Conservation (phyloP, 2,888 invertebrate genomes). For the Orthosia incerta region DNA sequence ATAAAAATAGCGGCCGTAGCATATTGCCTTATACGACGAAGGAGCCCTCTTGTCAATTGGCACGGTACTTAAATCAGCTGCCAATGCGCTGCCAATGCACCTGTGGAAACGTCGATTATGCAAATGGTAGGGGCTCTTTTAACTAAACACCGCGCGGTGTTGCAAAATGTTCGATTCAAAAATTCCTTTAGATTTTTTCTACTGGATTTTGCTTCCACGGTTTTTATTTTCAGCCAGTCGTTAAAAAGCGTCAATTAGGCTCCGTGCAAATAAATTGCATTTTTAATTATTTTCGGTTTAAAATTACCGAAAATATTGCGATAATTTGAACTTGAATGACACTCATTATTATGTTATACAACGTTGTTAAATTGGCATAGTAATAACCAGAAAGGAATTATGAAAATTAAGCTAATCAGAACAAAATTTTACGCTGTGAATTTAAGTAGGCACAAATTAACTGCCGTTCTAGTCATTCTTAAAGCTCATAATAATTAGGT, state of each 20-base stretch:
- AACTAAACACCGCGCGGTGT: constrained; percentile 83
- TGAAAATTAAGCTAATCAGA: constrained; percentile 49
- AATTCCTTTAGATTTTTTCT: constrained; percentile 68
- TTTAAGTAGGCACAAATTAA: constrained; percentile 50
- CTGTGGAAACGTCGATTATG: constrained; percentile 90
- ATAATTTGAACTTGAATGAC: constrained; percentile 10
- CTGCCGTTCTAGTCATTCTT: constrained; percentile 35
- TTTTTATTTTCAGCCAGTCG: constrained; percentile 52
- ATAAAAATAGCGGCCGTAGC: constrained; percentile 83
- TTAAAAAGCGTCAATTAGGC: constrained; percentile 59
- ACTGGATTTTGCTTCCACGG: constrained; percentile 6
- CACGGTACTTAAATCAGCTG: constrained; percentile 88
- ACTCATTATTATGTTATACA: constrained; percentile 29
- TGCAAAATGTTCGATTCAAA: constrained; percentile 73
- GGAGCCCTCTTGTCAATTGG: constrained; percentile 83
- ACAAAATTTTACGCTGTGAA: constrained; percentile 36
- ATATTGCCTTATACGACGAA: constrained; percentile 86
- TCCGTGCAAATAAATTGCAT: constrained; percentile 13
- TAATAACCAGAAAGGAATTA: constrained; percentile 22
- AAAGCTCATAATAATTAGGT: constrained; percentile 52
- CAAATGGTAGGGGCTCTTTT: constrained; percentile 84
- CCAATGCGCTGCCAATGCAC: constrained; percentile 81
- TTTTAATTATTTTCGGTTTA: constrained; percentile 41
- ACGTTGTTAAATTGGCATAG: neutral
- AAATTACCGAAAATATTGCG: constrained; percentile 20